phyloP scores from a whole-genome alignment of 2,113 vertebrate species.

The Dendrocopos noguchii region DNA sequence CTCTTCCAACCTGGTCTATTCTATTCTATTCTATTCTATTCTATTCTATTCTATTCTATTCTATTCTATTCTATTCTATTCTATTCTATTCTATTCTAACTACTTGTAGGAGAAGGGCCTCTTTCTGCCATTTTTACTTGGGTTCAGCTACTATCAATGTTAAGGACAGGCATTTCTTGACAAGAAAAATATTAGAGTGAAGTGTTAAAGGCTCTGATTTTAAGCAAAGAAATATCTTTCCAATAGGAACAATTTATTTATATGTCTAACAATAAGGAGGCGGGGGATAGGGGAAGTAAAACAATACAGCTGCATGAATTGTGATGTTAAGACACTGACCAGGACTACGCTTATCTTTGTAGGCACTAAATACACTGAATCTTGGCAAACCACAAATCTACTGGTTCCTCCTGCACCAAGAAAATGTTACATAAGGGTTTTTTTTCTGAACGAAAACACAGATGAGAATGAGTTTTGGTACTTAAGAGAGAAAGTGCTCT shows the following conservation, averaged over 20 bases:
- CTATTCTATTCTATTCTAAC: no score
- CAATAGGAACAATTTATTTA: neutral
- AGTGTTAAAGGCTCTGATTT: neutral
- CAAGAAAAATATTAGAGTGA: neutral
- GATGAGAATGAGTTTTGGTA: constrained; percentile 33
- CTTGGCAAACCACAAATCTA: neutral
- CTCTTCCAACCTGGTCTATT: no score
- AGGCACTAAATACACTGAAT: neutral
- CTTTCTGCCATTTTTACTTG: constrained; percentile 1
- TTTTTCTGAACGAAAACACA: neutral
- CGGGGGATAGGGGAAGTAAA: neutral
- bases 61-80: no score
- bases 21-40: no score
- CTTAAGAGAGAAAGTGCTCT: constrained; percentile 61
- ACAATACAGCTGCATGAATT: neutral
- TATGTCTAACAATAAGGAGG: neutral
- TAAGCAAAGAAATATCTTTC: neutral
- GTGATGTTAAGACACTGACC: neutral
- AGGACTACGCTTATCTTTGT: neutral
- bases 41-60: no score
- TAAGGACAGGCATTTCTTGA: neutral
- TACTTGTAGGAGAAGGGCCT: neutral
- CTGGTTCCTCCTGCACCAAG: neutral
- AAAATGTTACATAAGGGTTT: neutral
- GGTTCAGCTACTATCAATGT: constrained; percentile 4